Conservation (phyloP, 1,140 invertebrate genomes). For the Scaptomyza pallida region DNA sequence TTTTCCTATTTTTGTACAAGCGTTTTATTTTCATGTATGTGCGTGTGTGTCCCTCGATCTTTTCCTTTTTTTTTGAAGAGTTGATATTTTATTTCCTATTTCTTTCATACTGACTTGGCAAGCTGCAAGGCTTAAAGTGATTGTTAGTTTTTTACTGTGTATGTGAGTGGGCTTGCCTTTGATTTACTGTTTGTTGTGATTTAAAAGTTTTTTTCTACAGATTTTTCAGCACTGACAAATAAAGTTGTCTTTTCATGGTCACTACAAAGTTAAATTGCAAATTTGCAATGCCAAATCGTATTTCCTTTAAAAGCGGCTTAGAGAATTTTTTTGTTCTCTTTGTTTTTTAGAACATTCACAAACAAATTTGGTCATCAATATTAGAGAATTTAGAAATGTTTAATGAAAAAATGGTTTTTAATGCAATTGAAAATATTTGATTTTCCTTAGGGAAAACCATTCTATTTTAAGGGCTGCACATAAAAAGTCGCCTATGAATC, state of each 20-base stretch:
- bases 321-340: too few relatives aligned
- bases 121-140: constrained; percentile 48
- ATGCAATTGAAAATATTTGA: too few relatives aligned
- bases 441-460: background rate
- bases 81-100: constrained; percentile 45
- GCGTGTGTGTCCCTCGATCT: background rate
- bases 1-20: constrained; percentile 55
- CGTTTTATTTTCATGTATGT: constrained; percentile 17
- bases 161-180: constrained; percentile 8
- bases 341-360: too few relatives aligned
- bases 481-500: background rate
- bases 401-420: too few relatives aligned
- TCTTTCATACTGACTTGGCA: constrained; percentile 31
- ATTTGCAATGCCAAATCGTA: background rate
- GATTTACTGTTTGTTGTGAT: constrained; percentile 53
- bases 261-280: background rate
- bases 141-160: constrained; percentile 30
- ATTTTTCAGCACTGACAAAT: constrained; percentile 24
- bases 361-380: too few relatives aligned
- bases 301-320: background rate
- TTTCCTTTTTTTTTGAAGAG: constrained; percentile 35
- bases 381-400: too few relatives aligned
- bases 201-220: constrained; percentile 33
- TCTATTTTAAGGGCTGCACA: background rate
- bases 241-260: constrained; percentile 45